Conservation (phyloP, 1,140 invertebrate genomes). For the Lucilia sericata region DNA sequence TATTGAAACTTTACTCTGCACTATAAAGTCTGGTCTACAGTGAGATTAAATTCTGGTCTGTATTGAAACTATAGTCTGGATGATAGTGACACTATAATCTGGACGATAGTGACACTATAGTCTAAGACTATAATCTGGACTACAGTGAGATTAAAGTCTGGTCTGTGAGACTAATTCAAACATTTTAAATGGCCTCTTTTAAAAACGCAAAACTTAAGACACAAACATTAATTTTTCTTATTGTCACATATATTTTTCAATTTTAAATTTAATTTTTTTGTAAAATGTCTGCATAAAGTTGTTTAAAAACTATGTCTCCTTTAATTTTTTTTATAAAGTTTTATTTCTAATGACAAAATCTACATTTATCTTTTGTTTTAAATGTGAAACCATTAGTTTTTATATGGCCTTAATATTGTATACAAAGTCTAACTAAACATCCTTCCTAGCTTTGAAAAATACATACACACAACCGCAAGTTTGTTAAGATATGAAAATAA, state of each 20-base stretch:
- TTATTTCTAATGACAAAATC: slow-evolving; percentile 4
- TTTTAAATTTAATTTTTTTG: neutral
- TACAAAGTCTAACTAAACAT: too few species aligned
- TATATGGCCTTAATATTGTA: slow-evolving; percentile 39
- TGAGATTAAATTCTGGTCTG: too few species aligned
- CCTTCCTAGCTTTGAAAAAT: too few species aligned
- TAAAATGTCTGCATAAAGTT: neutral
- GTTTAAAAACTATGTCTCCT: neutral
- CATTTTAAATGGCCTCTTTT: neutral
- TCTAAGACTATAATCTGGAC: too few species aligned
- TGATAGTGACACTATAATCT: too few species aligned
- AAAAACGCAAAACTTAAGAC: neutral
- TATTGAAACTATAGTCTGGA: too few species aligned
- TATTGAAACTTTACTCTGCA: too few species aligned
- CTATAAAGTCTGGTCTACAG: too few species aligned
- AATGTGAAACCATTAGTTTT: slow-evolving; percentile 44
- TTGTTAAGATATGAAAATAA: neutral
- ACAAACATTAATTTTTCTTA: neutral
- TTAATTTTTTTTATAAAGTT: neutral
- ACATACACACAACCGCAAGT: too few species aligned
- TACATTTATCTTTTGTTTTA: slow-evolving; percentile 31
- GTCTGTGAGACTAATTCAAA: too few species aligned
- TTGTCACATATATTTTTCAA: neutral
- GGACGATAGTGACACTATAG: too few species aligned
- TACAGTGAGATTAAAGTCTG: too few species aligned